Percentiles rank a stretch among this genome's conserved stretches.
phyloP scores from a whole-genome alignment of 1,140 invertebrate species.

The Eupeodes corollae region DNA sequence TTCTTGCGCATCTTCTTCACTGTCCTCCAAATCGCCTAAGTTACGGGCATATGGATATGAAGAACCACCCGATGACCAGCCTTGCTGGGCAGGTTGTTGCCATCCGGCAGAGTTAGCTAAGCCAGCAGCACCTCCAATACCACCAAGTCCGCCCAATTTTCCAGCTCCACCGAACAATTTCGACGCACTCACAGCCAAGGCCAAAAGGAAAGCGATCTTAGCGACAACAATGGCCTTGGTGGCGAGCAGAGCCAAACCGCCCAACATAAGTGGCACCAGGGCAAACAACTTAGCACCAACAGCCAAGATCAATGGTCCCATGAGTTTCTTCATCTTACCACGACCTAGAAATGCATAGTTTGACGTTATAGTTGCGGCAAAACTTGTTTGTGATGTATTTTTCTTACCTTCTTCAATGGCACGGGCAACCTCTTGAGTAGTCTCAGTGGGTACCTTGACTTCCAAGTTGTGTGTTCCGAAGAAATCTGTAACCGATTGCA shows the following conservation, averaged over 20 bases:
- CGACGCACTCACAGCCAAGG: constrained; percentile 53
- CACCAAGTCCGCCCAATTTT: constrained; percentile 25
- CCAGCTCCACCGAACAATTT: constrained; percentile 47
- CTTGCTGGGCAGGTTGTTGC: constrained; percentile 28
- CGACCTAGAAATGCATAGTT: constrained; percentile 41
- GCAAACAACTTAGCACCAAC: constrained; percentile 57
- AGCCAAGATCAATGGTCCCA: constrained; percentile 50
- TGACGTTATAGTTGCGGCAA: background rate
- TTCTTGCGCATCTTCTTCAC: constrained; percentile 40
- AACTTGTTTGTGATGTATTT: too few relatives aligned
- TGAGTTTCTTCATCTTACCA: constrained; percentile 59
- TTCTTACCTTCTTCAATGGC: constrained; percentile 48
- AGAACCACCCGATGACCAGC: constrained; percentile 36
- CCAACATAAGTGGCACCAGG: constrained; percentile 53
- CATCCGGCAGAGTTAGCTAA: constrained; percentile 12
- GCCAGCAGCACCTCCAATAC: constrained; percentile 20
- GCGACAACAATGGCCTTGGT: constrained; percentile 61
- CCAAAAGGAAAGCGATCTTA: constrained; percentile 61
- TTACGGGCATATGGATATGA: constrained; percentile 49
- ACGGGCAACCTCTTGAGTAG: constrained; percentile 42
- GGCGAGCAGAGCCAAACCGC: constrained; percentile 56
- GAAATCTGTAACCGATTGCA: constrained; percentile 44
- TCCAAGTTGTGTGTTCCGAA: constrained; percentile 48
- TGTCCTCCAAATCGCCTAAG: constrained; percentile 25
- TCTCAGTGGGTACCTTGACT: constrained; percentile 44